Conservation (phyloP, 2,113 vertebrate species). For the Epinephelus lanceolatus region DNA sequence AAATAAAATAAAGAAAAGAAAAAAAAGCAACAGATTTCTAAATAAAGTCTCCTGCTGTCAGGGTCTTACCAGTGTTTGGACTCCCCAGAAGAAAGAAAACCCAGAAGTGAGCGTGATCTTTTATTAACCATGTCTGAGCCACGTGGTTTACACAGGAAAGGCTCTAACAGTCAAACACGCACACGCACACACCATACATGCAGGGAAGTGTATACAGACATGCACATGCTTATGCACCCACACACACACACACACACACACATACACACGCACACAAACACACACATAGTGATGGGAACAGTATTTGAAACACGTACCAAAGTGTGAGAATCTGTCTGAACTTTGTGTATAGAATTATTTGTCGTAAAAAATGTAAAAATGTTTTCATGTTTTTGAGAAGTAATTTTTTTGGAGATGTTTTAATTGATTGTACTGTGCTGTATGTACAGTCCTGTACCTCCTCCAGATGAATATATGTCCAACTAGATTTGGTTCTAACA, state of each 20-base stretch:
- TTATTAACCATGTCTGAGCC: conserved; percentile 79
- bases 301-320: neutral
- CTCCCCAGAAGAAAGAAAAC: conserved; percentile 77
- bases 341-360: neutral
- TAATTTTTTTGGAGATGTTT: neutral
- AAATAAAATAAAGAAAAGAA: too few relatives aligned
- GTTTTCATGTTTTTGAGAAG: too few relatives aligned
- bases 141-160: conserved; percentile 85
- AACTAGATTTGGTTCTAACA: neutral
- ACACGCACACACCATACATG: conserved; percentile 12
- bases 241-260: neutral
- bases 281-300: neutral
- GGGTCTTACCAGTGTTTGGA: conserved; percentile 74
- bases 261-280: conserved; percentile 6
- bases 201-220: conserved; percentile 16
- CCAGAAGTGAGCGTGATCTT: conserved; percentile 78
- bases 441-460: neutral
- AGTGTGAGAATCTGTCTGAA: neutral
- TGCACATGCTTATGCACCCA: neutral
- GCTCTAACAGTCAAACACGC: conserved; percentile 55
- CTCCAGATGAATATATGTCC: neutral
- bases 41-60: neutral
- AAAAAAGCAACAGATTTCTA: conserved; percentile 1
- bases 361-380: neutral
- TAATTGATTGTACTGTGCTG: neutral